Evolutionary conservation across 2,113 vertebrate genomes (phyloP), one percentile per base, ranked within the genome.

Genomic region (Carassius carassius): DNA sequence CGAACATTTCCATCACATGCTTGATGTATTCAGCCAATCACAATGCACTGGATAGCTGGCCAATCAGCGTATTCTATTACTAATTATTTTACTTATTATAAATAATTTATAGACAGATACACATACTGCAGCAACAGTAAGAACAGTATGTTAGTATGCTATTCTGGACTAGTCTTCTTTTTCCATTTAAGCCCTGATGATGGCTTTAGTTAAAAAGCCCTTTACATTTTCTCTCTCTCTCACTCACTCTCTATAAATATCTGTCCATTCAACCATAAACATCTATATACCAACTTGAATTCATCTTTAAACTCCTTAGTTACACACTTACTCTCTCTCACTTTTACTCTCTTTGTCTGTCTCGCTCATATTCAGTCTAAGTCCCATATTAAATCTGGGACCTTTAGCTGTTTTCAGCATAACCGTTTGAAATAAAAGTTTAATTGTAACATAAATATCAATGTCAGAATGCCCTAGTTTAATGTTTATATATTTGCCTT

Each of bases 181-280:
- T 54, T 87, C 84, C 82, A 82, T 83, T 75, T 32, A 58, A 77
- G 63, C 47, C 23, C 62, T 72, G 58, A 83, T 83, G 77, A 76
- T 32, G 69, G 75, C 37, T 72, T 82, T 85, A 83, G 54, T 84
- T 69, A 62, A 84, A 56, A 54, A 70, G 44, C 81, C 29, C 78
- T 60, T 81, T 80, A 44, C 58, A 51, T 58, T 49, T 74, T 85
- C 89, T 77, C 78, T 21, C 78, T 19, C 78, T 65, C 84, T 78
- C 70, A 21, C 76, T 83, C 78, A 19, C 29, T 74, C 23, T 62
- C 41, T 75, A 16, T 44, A 74, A 60, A 29, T 58, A 17, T 74
- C 37, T 77, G 60, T 79, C 67, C 81, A 70, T 85, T 51, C 16
- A 78, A 32, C 81, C 81, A 82, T 82, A 82, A 82, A 78, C 72